Base-by-base conservation (phyloP, 2,113 vertebrate genomes). In the Xiphorhynchus elegans region DNA sequence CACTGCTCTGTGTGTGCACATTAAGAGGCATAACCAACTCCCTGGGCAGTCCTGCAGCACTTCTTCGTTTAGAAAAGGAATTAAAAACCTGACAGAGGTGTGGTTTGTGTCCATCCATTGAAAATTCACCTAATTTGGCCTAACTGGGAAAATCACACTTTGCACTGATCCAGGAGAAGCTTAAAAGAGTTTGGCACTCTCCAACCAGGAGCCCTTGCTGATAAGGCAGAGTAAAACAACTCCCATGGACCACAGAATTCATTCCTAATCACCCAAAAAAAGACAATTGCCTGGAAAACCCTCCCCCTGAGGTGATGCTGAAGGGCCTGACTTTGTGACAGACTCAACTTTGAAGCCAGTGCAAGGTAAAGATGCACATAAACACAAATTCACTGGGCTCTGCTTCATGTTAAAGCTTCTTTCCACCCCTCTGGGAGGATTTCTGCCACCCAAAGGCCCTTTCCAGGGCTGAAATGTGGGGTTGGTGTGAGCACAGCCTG, bases 1-100 rank as follows among this genome's bases (percentile, higher is more conserved):
- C 4, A 0, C 44, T 2, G 24, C 31, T 62, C 1, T 46, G 29
- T 68, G 52, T 47, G 2, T 2, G 21, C 12, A 50, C 60, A 21
- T 72, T 19, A 58, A 89, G 3, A 26, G 87, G 24, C 58, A 39
- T 4, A 50, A 67, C 73, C 73, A 35, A 58, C 47, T 59, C 66
- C 60, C 56, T n/a, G 89, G 63, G 77, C 90, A 75, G 23, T 31
- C 31, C 70, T 47, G 53, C 12, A 5, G 58, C 74, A 63, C 37
- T 7, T 42, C 17, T 56, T 91, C 21, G 0, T 60, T 52, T 28
- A 44, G 18, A 46, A 56, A 52, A 83, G 28, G 62, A 49, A 53
- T 46, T 53, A 28, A 56, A 66, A 53, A 55, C 3, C 62, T 75
- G 66, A n/a, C 77, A 10, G 80, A 40, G 59, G 53, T 0, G 4